phyloP scores from a whole-genome alignment of 92 coral and sea anemone species.

The Paramuricea clavata region DNA sequence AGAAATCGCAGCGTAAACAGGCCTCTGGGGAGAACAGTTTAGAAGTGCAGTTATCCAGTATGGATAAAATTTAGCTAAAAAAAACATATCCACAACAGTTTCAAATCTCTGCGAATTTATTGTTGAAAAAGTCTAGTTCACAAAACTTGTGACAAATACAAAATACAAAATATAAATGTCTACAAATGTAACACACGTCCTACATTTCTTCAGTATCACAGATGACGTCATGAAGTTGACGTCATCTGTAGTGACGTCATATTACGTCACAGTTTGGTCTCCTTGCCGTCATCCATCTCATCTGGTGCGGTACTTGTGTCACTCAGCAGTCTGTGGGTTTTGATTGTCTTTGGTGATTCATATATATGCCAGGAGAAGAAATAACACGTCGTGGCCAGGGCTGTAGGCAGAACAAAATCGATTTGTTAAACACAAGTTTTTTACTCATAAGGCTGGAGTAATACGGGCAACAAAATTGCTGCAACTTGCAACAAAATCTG shows the following conservation, averaged over 20 bases:
- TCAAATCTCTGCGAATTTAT: neutral
- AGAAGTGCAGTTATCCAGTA: no score
- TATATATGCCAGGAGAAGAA: conserved; percentile 37
- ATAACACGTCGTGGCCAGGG: conserved; percentile 20
- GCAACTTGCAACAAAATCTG: no score
- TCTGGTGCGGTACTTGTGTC: neutral
- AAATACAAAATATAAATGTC: neutral
- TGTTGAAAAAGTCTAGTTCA: neutral
- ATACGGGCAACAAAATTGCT: no score
- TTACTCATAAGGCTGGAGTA: no score
- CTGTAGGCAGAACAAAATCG: neutral
- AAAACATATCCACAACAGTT: no score
- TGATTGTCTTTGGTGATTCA: neutral
- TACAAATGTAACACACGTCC: neutral
- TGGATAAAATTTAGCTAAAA: no score
- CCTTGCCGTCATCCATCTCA: conserved; percentile 22
- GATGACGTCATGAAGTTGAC: no score
- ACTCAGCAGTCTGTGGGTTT: neutral
- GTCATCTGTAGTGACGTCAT: neutral
- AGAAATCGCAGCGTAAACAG: neutral
- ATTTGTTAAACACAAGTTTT: no score
- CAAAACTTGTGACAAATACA: no score
- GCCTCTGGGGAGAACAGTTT: neutral
- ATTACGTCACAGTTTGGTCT: conserved; percentile 27
- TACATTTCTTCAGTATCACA: no score